A percentile compares a stretch with the other conserved stretches of the same genome.
Conservation (phyloP, 2,113 vertebrate species). For the Propithecus coquereli region DNA sequence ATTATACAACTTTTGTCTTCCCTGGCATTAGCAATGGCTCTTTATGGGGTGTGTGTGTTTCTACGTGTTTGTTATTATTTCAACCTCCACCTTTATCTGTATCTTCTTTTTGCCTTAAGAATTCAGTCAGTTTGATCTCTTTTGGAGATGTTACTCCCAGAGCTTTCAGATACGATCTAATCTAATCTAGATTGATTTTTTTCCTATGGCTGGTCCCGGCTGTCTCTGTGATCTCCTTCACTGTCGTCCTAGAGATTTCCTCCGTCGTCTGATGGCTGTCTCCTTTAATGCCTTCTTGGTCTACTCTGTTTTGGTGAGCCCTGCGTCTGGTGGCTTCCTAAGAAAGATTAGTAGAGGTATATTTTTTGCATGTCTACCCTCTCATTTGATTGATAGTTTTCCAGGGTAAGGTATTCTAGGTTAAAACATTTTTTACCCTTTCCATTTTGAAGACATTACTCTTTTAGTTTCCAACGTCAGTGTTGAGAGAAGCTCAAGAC, state of each 20-base stretch:
- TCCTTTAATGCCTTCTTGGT: background rate
- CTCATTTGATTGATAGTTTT: background rate
- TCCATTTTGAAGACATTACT: background rate
- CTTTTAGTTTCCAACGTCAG: background rate
- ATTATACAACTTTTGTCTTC: background rate
- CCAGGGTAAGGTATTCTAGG: background rate
- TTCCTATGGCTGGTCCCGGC: background rate
- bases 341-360: background rate
- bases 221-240: background rate
- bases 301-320: background rate
- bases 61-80: background rate
- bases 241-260: background rate
- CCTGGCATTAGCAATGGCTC: background rate
- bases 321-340: background rate
- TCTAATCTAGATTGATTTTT: background rate
- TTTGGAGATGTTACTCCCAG: background rate
- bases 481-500: background rate
- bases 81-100: background rate
- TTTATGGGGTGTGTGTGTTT: background rate
- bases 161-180: too few species aligned
- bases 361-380: background rate
- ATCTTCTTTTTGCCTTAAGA: background rate
- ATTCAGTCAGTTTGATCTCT: background rate
- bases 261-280: background rate
- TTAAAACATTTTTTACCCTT: background rate